Evolutionary conservation across 37 sponge, comb jelly and placozoan genomes (phyloP).

Genomic region (Agelas oroides): DNA sequence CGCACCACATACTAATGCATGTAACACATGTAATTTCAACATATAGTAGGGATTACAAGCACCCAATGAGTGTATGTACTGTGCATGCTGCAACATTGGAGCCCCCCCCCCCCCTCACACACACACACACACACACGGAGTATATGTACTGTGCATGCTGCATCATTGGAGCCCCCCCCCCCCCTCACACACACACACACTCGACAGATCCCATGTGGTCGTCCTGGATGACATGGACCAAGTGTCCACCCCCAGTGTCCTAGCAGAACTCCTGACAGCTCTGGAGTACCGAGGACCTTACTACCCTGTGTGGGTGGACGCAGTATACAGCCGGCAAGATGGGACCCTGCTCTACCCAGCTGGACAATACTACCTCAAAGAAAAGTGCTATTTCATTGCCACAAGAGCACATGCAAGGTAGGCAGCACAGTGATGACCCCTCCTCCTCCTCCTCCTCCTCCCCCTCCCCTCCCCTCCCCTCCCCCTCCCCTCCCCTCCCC

Average conservation of each 20-base stretch:
- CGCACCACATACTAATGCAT: too few relatives aligned
- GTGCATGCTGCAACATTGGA: too few relatives aligned
- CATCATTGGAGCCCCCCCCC: too few relatives aligned
- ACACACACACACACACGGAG: too few relatives aligned
- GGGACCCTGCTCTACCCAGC: constrained; percentile 35
- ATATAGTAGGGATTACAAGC: too few relatives aligned
- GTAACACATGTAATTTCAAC: too few relatives aligned
- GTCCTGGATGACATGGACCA: constrained; percentile 73
- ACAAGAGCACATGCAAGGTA: constrained; percentile 24
- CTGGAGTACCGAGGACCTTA: constrained; percentile 59
- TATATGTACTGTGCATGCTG: too few relatives aligned
- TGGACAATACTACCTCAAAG: constrained; percentile 64
- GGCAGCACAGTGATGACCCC: not conserved
- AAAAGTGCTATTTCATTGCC: constrained; percentile 48
- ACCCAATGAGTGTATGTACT: too few relatives aligned
- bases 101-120: too few relatives aligned
- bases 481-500: not conserved
- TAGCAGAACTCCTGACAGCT: constrained; percentile 54
- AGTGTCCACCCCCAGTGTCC: constrained; percentile 38
- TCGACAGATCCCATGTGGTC: constrained; percentile 37
- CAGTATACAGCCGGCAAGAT: constrained; percentile 37
- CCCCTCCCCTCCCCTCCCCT: not conserved
- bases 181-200: not conserved
- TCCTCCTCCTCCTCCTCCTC: not conserved
- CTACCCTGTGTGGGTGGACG: constrained; percentile 61